Conservation (phyloP, 1,140 invertebrate species). For the Atta cephalotes region DNA sequence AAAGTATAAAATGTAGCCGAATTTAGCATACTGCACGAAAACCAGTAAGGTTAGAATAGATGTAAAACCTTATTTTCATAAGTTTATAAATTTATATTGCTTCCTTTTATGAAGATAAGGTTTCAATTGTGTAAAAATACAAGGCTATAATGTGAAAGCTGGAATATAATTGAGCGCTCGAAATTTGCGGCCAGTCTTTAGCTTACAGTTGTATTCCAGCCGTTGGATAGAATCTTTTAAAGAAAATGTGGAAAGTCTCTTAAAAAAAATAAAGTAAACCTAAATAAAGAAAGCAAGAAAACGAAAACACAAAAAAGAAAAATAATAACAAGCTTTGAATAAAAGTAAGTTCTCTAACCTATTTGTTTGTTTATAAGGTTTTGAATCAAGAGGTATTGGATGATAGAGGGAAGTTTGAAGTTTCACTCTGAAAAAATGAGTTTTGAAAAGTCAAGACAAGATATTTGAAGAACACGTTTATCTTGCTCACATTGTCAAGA, state of each 20-base stretch:
- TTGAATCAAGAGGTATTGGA: constrained; percentile 87
- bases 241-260: constrained; percentile 70
- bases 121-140: constrained; percentile 75
- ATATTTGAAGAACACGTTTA: constrained; percentile 83
- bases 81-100: constrained; percentile 73
- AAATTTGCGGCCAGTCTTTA: constrained; percentile 60
- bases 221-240: constrained; percentile 55
- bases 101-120: constrained; percentile 78
- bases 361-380: constrained; percentile 87
- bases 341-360: constrained; percentile 85
- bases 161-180: constrained; percentile 79
- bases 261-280: constrained; percentile 51
- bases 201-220: constrained; percentile 78
- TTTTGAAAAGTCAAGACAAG: constrained; percentile 85
- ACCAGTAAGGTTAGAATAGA: constrained; percentile 82
- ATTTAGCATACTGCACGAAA: constrained; percentile 73
- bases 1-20: constrained; percentile 48
- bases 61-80: constrained; percentile 80
- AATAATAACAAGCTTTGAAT: constrained; percentile 76
- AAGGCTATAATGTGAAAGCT: constrained; percentile 83
- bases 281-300: constrained; percentile 51
- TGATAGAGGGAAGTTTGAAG: constrained; percentile 87
- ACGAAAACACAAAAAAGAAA: constrained; percentile 61
- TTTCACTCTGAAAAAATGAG: constrained; percentile 85
- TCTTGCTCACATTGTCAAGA: constrained; percentile 84